Evolutionary conservation across 2,888 invertebrate species (phyloP).

Genomic region (Celastrina argiolus): DNA sequence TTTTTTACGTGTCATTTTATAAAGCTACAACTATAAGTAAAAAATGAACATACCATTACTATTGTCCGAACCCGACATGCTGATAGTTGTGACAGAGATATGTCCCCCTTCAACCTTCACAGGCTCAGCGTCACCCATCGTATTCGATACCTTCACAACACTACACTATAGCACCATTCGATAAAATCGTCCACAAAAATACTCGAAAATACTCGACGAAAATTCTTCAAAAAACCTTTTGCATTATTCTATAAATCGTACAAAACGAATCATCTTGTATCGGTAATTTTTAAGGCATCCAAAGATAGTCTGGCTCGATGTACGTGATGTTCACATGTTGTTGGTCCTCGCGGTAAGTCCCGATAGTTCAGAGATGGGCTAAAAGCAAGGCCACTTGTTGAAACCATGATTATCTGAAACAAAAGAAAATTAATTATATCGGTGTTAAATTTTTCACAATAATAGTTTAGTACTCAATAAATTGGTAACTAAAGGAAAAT

Average conservation of each 20-base stretch:
- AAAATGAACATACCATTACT: conserved; percentile 68
- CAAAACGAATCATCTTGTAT: conserved; percentile 52
- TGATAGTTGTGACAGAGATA: conserved; percentile 90
- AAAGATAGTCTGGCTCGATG: conserved; percentile 40
- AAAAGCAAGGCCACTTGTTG: conserved; percentile 34
- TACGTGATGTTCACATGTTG: conserved; percentile 42
- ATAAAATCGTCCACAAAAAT: conserved; percentile 42
- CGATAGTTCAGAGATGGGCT: conserved; percentile 25
- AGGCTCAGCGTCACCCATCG: conserved; percentile 67
- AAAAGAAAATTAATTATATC: conserved; percentile 36
- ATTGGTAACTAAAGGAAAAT: background rate
- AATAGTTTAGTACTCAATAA: conserved; percentile 14
- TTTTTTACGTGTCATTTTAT: too few species aligned
- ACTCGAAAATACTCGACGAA: conserved; percentile 50
- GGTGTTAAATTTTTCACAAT: background rate
- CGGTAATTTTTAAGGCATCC: conserved; percentile 61
- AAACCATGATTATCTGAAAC: conserved; percentile 63
- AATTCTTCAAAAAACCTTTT: conserved; percentile 47
- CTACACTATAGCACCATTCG: conserved; percentile 60
- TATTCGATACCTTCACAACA: conserved; percentile 54
- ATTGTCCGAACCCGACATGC: conserved; percentile 80
- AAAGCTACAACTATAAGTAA: conserved; percentile 1
- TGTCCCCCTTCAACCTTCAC: conserved; percentile 75
- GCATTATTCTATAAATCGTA: conserved; percentile 50
- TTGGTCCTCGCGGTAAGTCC: conserved; percentile 34